These are phyloP conservation scores for Myiozetetes cayanensis DNA, from an alignment of 2,113 vertebrate species.

Conservation along the genomic window DNA sequence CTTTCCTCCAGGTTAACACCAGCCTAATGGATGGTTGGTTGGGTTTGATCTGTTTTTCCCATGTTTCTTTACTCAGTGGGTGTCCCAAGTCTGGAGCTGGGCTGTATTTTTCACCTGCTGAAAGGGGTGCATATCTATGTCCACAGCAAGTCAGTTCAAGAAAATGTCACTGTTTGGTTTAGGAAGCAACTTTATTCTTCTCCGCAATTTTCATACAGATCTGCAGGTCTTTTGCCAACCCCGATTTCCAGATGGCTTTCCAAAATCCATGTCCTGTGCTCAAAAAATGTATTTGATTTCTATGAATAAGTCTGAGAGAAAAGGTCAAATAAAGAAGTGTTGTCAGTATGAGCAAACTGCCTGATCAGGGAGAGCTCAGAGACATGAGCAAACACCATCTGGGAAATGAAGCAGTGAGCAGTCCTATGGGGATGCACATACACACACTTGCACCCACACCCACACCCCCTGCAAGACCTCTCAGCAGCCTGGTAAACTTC, in stretches of 20 bases:
- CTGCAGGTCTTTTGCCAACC: neutral
- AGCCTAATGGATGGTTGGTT: neutral
- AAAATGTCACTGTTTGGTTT: neutral
- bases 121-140: neutral
- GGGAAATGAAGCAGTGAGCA: neutral
- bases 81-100: neutral
- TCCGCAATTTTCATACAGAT: neutral
- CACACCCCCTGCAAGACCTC: neutral
- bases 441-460: rapidly evolving
- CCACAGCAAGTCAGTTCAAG: neutral
- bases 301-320: neutral
- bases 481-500: neutral
- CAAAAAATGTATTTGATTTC: neutral
- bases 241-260: neutral
- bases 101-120: neutral
- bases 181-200: neutral
- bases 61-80: neutral
- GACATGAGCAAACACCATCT: neutral
- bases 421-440: rapidly evolving
- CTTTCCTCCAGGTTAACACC: neutral
- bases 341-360: neutral
- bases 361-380: neutral
- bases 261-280: neutral
- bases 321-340: neutral
- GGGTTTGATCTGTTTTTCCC: neutral